Base-by-base conservation (phyloP, 2,113 vertebrate species). In the Raja brachyura region DNA sequence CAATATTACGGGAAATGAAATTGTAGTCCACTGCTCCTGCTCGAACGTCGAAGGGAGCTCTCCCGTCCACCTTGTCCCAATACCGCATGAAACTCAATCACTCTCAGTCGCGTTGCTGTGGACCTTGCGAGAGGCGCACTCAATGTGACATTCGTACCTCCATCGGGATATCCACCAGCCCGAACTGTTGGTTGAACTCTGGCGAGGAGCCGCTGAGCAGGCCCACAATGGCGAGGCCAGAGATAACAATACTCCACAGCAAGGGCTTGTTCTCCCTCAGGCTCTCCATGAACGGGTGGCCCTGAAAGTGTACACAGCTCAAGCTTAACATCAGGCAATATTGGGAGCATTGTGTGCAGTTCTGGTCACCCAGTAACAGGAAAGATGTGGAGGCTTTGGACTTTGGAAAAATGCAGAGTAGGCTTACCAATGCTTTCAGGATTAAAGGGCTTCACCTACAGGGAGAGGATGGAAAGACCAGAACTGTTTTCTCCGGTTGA, bases 211-310 rank as follows among this genome's bases (percentile, higher is more conserved):
- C 98, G 0, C 96, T 95, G 33, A 99, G 97, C 6, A 99, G 97
- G 22, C 96, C 97, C 0, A 97, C 95, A 54, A 99, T 97, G 39
- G 98, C 98, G 5, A 98, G 94, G 0, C 97, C 97, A 0, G 98
- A 99, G 1, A 98, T 92, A 6, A 96, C 93, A 39, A 99, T 97
- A 94, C 98, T 99, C 98, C 98, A 99, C 1, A 99, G 96, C 63
- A 99, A 93, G 0, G 98, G 98, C 85, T 97, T 97, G 95, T 99
- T 99, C 94, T 99, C 98, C 0, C 94, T 96, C 1, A 99, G 97
- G 16, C 98, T 98, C 95, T 99, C 98, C 98, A 99, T 99, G 93
- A 99, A 99, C 0, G 98, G 98, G 7, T 98, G 98, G 90, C 98
- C 98, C 98, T 99, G 93, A 0, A 94, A 61, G 48, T 7, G 61